These are phyloP conservation scores for Palaemon carinicauda DNA, from an alignment of 1,140 invertebrate genomes.

Conservation along the genomic window DNA sequence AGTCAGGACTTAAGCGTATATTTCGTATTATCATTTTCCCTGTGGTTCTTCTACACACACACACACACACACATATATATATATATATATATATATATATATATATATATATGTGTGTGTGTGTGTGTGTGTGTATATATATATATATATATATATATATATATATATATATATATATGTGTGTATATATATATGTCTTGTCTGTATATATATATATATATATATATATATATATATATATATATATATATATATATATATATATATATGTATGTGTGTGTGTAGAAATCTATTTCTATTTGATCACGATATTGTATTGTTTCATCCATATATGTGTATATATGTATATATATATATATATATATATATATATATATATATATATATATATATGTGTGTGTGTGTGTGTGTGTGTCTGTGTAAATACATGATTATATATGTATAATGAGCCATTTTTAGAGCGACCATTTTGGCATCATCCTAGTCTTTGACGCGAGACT, in stretches of 20 bases:
- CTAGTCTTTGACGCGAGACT: too few relatives aligned
- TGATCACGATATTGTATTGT: too few relatives aligned
- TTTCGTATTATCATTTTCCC: too few relatives aligned
- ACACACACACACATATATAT: not conserved
- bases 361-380: conserved; percentile 3
- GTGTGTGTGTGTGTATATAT: not conserved
- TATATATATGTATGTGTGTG: not conserved
- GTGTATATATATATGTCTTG: not conserved
- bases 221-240: conserved; percentile 6
- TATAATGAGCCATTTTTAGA: too few relatives aligned
- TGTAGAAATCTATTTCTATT: not conserved
- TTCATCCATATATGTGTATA: not conserved
- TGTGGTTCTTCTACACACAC: too few relatives aligned
- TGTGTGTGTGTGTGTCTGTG: not conserved
- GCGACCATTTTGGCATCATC: too few relatives aligned
- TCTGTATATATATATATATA: conserved; percentile 2
- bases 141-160: conserved; percentile 4
- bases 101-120: not conserved
- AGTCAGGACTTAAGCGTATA: too few relatives aligned
- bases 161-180: not conserved
- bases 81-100: not conserved
- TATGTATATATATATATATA: not conserved
- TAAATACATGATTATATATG: too few relatives aligned
- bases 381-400: not conserved
- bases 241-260: conserved; percentile 4